Evolutionary conservation across 2,888 invertebrate genomes (phyloP).

Genomic region (Copidosoma aretas): DNA sequence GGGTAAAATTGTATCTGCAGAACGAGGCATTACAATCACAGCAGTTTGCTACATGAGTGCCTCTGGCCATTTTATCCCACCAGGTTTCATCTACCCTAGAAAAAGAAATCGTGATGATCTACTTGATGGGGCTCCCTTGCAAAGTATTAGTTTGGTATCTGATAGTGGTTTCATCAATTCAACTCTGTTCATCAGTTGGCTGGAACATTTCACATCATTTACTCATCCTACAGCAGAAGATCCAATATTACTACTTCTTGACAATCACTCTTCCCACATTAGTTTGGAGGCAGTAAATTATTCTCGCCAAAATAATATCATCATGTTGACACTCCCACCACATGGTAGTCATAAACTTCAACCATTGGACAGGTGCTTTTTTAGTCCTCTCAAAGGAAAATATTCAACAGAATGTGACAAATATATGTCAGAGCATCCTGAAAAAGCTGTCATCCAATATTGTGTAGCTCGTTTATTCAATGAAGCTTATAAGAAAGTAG

Average conservation of each 20-base stretch:
- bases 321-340: conserved; percentile 46
- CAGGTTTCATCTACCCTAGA: conserved; percentile 50
- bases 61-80: conserved; percentile 51
- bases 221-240: conserved; percentile 44
- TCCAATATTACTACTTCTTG: conserved; percentile 46
- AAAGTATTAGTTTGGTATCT: conserved; percentile 42
- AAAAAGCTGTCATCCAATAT: conserved; percentile 47
- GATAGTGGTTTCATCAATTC: conserved; percentile 47
- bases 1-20: conserved; percentile 47
- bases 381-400: conserved; percentile 1
- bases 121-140: conserved; percentile 46
- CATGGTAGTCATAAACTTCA: conserved; percentile 49
- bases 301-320: conserved; percentile 46
- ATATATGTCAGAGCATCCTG: conserved; percentile 48
- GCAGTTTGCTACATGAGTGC: conserved; percentile 44
- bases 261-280: conserved; percentile 51
- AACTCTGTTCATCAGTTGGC: conserved; percentile 47
- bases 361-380: conserved; percentile 46
- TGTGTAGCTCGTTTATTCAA: conserved; percentile 45
- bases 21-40: conserved; percentile 44
- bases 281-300: conserved; percentile 49
- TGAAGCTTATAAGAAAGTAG: conserved; percentile 46
- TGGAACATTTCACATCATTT: conserved; percentile 45
- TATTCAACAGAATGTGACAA: conserved; percentile 42
- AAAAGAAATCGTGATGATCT: conserved; percentile 48